Evolutionary conservation across 2,888 invertebrate species (phyloP), one percentile per base, ranked within the genome.

Genomic region (Argynnis bischoffii): DNA sequence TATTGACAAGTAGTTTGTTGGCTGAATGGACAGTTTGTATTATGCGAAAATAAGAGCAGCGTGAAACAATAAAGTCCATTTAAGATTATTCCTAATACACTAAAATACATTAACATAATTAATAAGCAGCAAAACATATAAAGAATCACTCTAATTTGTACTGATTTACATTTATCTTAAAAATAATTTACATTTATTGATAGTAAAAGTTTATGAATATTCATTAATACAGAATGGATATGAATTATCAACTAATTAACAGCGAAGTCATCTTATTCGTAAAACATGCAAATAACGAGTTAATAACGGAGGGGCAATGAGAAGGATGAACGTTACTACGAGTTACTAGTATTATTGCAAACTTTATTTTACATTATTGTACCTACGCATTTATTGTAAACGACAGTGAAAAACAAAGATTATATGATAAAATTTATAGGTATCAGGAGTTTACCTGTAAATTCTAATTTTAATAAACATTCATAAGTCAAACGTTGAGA

Each of bases 211-310:
- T 47, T 14, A 46, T 56, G 21, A 63, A 69, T 69, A 60, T 69
- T 63, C 54, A 50, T 64, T 64, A 66, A 66, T 59, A 65, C 46
- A 41, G 56, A 63, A 65, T 66, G 68, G 63, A 50, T 57, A 35
- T 54, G 63, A 63, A 66, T 70, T 60, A 70, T 68, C 54, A 55
- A 65, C 57, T 63, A 69, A 64, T 64, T 55, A 54, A 56, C 56
- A 66, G 54, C 56, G 60, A 69, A 61, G 31, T 55, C 53, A 66
- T 71, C 55, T 67, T 64, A 71, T 54, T 61, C 64, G 69, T 67
- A 53, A 61, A 64, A 61, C 69, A 71, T 71, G 64, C 64, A 69
- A 71, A 71, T 63, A 67, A 64, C 31, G 64, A 66, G 66, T 66
- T 66, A 47, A 71, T 71, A 64, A 69, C 50, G 55, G 51, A 21